These are phyloP conservation scores for Mormyrus lacerda DNA, from an alignment of 2,113 vertebrate species.

Conservation along the genomic window DNA sequence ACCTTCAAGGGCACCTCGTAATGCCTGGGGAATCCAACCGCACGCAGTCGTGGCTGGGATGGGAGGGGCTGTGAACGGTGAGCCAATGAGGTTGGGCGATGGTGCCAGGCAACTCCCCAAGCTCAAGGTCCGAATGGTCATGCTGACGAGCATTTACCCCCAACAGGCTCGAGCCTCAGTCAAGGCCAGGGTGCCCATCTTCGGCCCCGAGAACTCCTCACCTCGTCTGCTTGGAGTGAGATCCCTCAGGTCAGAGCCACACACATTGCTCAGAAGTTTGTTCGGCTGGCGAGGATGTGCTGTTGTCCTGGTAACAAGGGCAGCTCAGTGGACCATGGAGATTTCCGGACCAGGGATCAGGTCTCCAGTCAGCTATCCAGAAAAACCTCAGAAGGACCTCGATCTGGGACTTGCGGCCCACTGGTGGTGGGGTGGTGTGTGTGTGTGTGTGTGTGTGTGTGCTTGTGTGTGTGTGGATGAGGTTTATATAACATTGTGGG, in stretches of 20 bases:
- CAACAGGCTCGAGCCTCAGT: neutral
- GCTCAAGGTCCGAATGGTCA: neutral
- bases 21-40: neutral
- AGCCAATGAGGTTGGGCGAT: neutral
- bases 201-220: neutral
- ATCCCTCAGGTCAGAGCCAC: neutral
- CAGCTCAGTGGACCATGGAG: neutral
- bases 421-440: neutral
- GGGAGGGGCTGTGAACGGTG: neutral
- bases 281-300: neutral
- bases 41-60: neutral
- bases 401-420: neutral
- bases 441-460: neutral
- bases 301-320: conserved; percentile 1
- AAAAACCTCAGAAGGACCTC: neutral
- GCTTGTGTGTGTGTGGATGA: neutral
- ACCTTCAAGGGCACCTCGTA: neutral
- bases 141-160: neutral
- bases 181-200: neutral
- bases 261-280: neutral
- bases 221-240: neutral
- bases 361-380: neutral
- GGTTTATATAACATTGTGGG: no score
- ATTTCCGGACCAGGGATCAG: neutral
- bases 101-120: no score